phyloP scores from a whole-genome alignment of 2,113 vertebrate genomes.

The Oreochromis aureus region DNA sequence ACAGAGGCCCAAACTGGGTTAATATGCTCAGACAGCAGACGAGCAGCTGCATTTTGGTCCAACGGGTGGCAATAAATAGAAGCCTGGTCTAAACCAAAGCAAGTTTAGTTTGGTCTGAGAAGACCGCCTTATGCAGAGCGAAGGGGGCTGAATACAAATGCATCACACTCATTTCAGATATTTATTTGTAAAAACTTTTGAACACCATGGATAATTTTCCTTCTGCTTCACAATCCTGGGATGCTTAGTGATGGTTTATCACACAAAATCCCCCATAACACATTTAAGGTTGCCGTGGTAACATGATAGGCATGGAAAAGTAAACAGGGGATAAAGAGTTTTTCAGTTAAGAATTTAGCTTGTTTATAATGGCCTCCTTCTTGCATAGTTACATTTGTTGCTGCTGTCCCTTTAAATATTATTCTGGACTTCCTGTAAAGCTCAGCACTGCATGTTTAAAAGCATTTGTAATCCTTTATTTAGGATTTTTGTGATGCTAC shows the following conservation, averaged over 20 bases:
- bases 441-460: background rate
- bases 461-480: background rate
- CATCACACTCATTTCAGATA: background rate
- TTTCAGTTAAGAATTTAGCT: no score
- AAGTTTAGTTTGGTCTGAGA: no score
- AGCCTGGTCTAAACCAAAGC: no score
- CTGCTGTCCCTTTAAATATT: background rate
- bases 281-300: background rate
- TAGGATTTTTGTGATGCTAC: background rate
- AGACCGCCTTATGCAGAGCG: no score
- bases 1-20: no score
- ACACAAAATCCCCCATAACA: no score
- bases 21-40: no score
- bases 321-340: rapidly evolving
- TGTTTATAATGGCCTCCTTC: no score
- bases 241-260: background rate
- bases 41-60: no score
- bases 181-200: background rate
- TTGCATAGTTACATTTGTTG: background rate
- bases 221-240: background rate
- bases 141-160: no score
- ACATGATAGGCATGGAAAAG: background rate
- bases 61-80: no score
- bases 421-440: background rate
- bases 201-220: background rate